These are phyloP conservation scores for Agrochola lychnidis DNA, from an alignment of 2,888 invertebrate species.

Conservation along the genomic window DNA sequence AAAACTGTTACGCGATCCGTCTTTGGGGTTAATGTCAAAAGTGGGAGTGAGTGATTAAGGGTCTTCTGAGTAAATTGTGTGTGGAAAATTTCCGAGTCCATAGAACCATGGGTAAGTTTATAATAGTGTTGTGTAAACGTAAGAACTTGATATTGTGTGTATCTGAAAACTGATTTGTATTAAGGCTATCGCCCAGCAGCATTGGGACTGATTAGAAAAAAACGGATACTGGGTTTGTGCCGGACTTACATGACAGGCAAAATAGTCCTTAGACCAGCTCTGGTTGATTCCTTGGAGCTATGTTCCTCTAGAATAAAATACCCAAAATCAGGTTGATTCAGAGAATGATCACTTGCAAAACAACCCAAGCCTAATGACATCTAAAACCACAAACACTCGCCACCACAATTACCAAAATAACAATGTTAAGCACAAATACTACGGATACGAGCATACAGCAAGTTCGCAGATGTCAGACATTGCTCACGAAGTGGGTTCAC, in stretches of 20 bases:
- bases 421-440: constrained; percentile 58
- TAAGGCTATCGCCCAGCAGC: neutral
- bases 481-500: constrained; percentile 73
- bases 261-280: neutral
- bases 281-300: neutral
- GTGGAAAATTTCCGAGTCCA: neutral
- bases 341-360: neutral
- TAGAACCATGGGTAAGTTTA: neutral
- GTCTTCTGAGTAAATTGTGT: neutral
- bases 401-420: constrained; percentile 52
- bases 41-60: neutral
- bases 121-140: neutral
- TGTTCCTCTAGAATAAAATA: neutral
- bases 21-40: constrained; percentile 3
- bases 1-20: constrained; percentile 1
- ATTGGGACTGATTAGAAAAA: neutral
- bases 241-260: neutral
- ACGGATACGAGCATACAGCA: constrained; percentile 36
- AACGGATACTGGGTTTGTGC: neutral
- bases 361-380: constrained; percentile 11
- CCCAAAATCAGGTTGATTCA: neutral
- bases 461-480: constrained; percentile 71
- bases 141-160: neutral
- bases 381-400: constrained; percentile 26
- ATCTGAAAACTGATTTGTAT: neutral